Conservation (phyloP, 2,113 vertebrate species). For the Hippolais icterina region DNA sequence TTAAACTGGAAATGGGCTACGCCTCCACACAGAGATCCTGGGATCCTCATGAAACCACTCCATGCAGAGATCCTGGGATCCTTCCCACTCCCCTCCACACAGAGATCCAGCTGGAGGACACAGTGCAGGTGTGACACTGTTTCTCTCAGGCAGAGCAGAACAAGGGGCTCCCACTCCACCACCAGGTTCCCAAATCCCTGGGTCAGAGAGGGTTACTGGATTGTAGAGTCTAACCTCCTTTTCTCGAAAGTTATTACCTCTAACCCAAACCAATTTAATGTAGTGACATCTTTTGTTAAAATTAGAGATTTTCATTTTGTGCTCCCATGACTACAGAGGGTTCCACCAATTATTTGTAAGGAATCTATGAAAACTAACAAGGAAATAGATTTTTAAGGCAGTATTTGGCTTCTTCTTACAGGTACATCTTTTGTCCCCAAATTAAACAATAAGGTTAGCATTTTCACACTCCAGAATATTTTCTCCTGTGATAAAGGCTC, state of each 20-base stretch:
- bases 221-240: background rate
- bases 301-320: background rate
- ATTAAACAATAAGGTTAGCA: background rate
- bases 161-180: background rate
- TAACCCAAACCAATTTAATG: background rate
- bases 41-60: background rate
- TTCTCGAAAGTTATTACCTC: background rate
- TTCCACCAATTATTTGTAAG: background rate
- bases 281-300: background rate
- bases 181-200: background rate
- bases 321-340: background rate
- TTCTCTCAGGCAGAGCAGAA: background rate
- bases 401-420: background rate
- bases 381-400: background rate
- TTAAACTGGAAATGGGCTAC: conserved; percentile 17
- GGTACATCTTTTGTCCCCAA: background rate
- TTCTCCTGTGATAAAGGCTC: background rate
- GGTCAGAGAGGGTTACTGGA: background rate
- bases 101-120: background rate
- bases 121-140: background rate
- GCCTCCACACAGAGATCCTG: background rate
- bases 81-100: background rate
- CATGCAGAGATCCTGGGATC: background rate
- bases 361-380: background rate
- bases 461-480: background rate